These are phyloP conservation scores for Micronycteris hirsuta DNA, from an alignment of 2,113 vertebrate species.

Conservation along the genomic window DNA sequence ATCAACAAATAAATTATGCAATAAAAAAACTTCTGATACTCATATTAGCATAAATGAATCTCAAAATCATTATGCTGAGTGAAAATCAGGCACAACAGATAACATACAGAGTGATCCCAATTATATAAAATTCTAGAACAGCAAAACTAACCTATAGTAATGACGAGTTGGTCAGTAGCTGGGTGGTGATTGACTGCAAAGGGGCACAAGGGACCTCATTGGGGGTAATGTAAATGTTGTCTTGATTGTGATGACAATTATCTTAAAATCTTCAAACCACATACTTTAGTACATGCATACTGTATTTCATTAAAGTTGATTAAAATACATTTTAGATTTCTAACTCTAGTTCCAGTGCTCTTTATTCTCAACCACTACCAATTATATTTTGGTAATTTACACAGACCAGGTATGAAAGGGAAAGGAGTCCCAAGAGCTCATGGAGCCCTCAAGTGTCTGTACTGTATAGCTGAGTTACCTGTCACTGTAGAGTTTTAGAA, in stretches of 20 bases:
- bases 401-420: background rate
- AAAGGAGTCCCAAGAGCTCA: background rate
- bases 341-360: background rate
- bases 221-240: background rate
- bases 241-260: background rate
- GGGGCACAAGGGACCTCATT: background rate
- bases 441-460: accelerated
- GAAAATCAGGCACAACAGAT: background rate
- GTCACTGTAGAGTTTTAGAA: conserved; percentile 96
- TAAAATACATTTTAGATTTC: background rate
- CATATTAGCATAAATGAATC: background rate
- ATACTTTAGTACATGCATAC: background rate
- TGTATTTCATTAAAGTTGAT: background rate
- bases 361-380: background rate
- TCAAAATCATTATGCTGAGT: background rate
- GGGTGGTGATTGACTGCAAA: background rate
- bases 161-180: background rate
- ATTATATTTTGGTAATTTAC: background rate
- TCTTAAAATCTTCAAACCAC: background rate
- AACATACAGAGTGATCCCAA: background rate
- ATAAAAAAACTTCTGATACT: background rate
- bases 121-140: background rate
- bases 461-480: conserved; percentile 81
- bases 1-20: conserved; percentile 1
- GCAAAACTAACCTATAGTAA: background rate